Percentiles rank a stretch among this genome's conserved stretches.
Conservation (phyloP, 1,140 invertebrate genomes). For the Condylostylus longicornis region DNA sequence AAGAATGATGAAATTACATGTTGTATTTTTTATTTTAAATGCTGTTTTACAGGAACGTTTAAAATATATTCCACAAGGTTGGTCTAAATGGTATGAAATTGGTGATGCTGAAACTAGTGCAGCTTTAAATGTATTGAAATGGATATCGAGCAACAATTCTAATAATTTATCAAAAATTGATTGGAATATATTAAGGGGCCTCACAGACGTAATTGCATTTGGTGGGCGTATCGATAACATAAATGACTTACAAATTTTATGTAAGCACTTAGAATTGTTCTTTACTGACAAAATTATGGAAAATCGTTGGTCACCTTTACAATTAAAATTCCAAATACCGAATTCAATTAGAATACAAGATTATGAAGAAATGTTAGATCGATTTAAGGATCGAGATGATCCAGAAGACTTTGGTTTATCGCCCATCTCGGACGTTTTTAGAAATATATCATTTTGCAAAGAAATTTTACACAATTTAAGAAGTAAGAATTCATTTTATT, state of each 20-base stretch:
- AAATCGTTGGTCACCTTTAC: constrained; percentile 40
- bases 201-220: constrained; percentile 71
- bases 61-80: constrained; percentile 66
- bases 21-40: constrained; percentile 38
- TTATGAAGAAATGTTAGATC: constrained; percentile 43
- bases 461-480: no score
- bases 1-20: constrained; percentile 25
- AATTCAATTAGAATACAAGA: constrained; percentile 41
- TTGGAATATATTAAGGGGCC: constrained; percentile 66
- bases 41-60: constrained; percentile 77
- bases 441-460: constrained; percentile 16
- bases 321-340: constrained; percentile 35
- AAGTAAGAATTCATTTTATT: no score
- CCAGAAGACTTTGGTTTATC: constrained; percentile 64
- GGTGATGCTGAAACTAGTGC: constrained; percentile 68
- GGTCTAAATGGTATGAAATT: constrained; percentile 85
- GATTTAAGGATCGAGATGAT: constrained; percentile 50
- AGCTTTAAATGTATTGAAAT: constrained; percentile 54
- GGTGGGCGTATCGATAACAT: constrained; percentile 74
- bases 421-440: constrained; percentile 18
- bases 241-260: constrained; percentile 59
- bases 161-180: constrained; percentile 30
- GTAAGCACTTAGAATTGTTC: constrained; percentile 56
- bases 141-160: constrained; percentile 29
- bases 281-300: constrained; percentile 47